Evolutionary conservation across 2,113 vertebrate species (phyloP).

Genomic region (Raja brachyura): DNA sequence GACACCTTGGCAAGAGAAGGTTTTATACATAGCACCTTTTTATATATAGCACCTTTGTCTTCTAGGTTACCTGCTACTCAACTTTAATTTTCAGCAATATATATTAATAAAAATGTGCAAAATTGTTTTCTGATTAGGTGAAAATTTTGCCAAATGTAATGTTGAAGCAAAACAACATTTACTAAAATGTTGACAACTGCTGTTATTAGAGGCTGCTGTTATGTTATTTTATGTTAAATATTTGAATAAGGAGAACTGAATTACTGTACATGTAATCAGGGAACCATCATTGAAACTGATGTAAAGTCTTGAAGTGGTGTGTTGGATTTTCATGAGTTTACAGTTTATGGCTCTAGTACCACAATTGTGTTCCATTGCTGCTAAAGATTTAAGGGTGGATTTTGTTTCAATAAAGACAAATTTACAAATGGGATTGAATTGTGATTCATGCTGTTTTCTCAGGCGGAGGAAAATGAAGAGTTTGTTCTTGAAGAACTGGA

Average conservation of each 20-base stretch:
- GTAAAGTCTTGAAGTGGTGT: not conserved
- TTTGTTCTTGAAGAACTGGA: constrained; percentile 53
- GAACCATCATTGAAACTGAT: not conserved
- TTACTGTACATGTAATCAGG: not conserved
- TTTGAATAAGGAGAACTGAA: not conserved
- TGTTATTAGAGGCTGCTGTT: not conserved
- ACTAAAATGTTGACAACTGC: not conserved
- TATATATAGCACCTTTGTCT: not conserved
- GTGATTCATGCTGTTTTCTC: constrained; percentile 48
- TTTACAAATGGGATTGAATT: not conserved
- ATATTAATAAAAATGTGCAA: too few relatives aligned
- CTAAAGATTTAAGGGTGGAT: not conserved
- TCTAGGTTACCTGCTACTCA: not conserved
- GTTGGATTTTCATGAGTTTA: not conserved
- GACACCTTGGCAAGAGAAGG: too few relatives aligned
- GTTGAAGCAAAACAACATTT: not conserved
- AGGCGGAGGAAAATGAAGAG: constrained; percentile 59
- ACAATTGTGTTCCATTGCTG: not conserved
- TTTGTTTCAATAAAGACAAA: not conserved
- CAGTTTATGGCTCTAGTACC: not conserved
- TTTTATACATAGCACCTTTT: not conserved
- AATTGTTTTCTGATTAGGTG: not conserved
- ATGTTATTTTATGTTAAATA: not conserved
- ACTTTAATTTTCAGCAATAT: not conserved
- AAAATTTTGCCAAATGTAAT: not conserved